Evolutionary conservation across 2,797 vertebrate genomes (phyloP), one percentile per base, ranked within the genome.

Genomic region (Spondyliosoma cantharus): DNA sequence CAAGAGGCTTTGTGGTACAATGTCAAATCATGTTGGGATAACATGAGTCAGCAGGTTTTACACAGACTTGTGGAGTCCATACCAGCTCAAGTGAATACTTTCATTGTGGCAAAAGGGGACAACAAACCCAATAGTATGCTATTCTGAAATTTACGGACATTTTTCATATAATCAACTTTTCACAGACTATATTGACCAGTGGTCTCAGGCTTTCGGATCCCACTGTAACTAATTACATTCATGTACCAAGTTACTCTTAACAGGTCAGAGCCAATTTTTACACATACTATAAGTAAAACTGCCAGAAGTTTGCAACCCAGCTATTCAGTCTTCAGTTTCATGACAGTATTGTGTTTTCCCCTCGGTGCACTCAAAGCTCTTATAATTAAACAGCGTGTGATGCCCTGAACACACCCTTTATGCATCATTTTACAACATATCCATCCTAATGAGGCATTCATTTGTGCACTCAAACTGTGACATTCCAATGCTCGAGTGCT

Each of bases 381-480:
- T 75, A 11, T 52, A 57, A 76, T 82, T 67, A 72, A 54, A 52
- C 48, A 77, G 53, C 17, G 37, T 56, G 63, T 15, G n/a, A 53
- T 53, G 45, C 78, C 74, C 27, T 68, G 50, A 42, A 48, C 70
- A 65, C 24, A 22, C 67, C 19, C 14, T 42, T 64, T 25, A 71
- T 68, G 45, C 56, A 58, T 73, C 19, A 64, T 58, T 66, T 78
- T 62, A 64, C 50, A 45, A 61, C 69, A 24, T 52, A 70, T 79
- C 22, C 32, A 1, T 76, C 61, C 57, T 61, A 46, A 79, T 63
- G 78, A 78, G 56, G 19, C 16, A 0, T 42, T 82, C 20, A n/a
- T 80, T 57, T 83, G 43, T 53, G 49, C 58, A 46, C 42, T 74
- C 43, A 76, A 56, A 69, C 67, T 76, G 48, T 61, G 74, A 78